phyloP scores from a whole-genome alignment of 2,797 vertebrate species.

The Acanthurus tractus region DNA sequence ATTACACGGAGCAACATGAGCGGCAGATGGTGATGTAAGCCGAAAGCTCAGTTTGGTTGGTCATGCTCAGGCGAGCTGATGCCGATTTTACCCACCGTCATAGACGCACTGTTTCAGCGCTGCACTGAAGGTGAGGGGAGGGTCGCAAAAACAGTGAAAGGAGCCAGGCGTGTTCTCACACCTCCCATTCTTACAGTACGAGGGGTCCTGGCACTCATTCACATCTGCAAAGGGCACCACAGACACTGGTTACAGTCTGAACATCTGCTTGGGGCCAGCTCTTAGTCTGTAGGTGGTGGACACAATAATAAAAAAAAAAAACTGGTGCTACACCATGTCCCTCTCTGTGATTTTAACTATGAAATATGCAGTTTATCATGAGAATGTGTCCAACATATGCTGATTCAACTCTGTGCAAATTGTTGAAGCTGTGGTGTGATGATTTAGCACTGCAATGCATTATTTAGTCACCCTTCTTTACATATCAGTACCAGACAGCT shows the following conservation, averaged over 20 bases:
- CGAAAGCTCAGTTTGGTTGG: conserved; percentile 65
- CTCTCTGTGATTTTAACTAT: conserved; percentile 9
- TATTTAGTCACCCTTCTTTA: neutral
- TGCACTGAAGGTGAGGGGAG: conserved; percentile 90
- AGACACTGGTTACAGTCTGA: conserved; percentile 83
- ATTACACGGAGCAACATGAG: conserved; percentile 66
- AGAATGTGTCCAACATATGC: conserved; percentile 10
- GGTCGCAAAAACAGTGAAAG: conserved; percentile 92
- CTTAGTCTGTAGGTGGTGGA: conserved; percentile 53
- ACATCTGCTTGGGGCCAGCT: conserved; percentile 79
- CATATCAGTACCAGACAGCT: neutral
- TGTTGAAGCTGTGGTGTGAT: neutral
- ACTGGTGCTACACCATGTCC: conserved; percentile 15
- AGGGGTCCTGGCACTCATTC: conserved; percentile 93
- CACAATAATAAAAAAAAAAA: conserved; percentile 38
- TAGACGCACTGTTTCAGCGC: conserved; percentile 90
- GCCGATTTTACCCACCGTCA: conserved; percentile 87
- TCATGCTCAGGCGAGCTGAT: conserved; percentile 69
- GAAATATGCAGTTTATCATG: conserved; percentile 3
- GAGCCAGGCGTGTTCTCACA: conserved; percentile 93
- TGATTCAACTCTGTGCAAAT: conserved; percentile 6
- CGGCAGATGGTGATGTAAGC: conserved; percentile 72
- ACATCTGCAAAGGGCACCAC: conserved; percentile 89
- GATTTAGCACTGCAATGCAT: neutral
- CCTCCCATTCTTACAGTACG: conserved; percentile 92